phyloP scores from a whole-genome alignment of 2,113 vertebrate species.

The Anhinga anhinga region DNA sequence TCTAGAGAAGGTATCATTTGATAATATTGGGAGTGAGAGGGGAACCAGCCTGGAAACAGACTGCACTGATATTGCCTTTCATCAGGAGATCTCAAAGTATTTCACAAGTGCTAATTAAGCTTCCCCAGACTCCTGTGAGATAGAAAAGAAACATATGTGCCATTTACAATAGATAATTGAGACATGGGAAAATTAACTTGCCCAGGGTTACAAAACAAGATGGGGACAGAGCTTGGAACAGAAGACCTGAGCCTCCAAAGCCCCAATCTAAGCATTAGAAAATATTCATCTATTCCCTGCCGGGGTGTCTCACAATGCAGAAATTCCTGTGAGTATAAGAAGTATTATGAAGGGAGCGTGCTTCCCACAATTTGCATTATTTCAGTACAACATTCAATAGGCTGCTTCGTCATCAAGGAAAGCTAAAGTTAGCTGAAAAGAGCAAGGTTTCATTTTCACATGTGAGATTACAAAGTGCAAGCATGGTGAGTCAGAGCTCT shows the following conservation, averaged over 20 bases:
- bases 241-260: background rate
- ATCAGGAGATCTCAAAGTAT: background rate
- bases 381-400: background rate
- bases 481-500: background rate
- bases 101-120: background rate
- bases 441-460: background rate
- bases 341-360: background rate
- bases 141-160: background rate
- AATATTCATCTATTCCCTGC: background rate
- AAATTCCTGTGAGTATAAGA: rapidly evolving
- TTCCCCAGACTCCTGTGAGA: background rate
- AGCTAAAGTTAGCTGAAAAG: background rate
- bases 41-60: background rate
- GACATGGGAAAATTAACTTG: background rate
- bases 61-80: background rate
- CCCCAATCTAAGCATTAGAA: background rate
- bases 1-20: background rate
- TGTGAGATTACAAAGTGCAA: background rate
- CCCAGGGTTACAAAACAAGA: background rate
- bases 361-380: background rate
- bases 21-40: too few species aligned
- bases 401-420: background rate
- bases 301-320: rapidly evolving
- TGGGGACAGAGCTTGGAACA: background rate
- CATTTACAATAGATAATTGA: background rate